A percentile compares a stretch with the other conserved stretches of the same genome.
These are phyloP conservation scores for Orthonyx spaldingii DNA, from an alignment of 2,113 vertebrate genomes.

Conservation along the genomic window DNA sequence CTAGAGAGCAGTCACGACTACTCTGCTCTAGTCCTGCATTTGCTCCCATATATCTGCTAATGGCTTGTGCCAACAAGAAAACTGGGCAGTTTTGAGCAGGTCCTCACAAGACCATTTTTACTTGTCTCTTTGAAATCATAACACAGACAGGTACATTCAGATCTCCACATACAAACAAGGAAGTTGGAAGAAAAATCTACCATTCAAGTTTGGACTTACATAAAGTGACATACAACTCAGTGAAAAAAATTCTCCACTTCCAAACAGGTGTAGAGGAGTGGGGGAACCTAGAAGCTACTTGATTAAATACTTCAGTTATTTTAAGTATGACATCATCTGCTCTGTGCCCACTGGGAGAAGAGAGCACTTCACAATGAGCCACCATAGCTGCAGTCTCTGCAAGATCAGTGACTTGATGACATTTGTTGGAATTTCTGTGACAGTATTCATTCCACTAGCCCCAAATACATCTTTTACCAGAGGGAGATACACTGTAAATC, in stretches of 20 bases:
- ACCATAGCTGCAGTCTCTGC: background rate
- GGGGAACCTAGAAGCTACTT: background rate
- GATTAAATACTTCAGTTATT: background rate
- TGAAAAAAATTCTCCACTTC: background rate
- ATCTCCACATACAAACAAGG: background rate
- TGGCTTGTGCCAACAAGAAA: background rate
- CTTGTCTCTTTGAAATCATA: background rate
- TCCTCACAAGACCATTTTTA: background rate
- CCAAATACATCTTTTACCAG: conserved; percentile 39
- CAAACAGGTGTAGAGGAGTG: background rate
- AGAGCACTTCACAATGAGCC: background rate
- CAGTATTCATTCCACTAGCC: background rate
- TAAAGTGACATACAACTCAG: background rate
- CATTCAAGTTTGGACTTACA: background rate
- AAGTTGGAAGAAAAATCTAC: background rate
- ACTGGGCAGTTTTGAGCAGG: background rate
- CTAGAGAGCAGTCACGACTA: background rate
- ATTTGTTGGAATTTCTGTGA: background rate
- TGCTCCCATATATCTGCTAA: background rate
- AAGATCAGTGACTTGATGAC: background rate
- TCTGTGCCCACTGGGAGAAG: background rate
- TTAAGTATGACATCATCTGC: background rate
- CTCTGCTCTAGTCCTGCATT: background rate
- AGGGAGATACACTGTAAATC: conserved; percentile 37
- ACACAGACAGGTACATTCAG: background rate